Evolutionary conservation across 2,797 vertebrate species (phyloP), one percentile per base, ranked within the genome.

Genomic region (Gambelia wislizenii): DNA sequence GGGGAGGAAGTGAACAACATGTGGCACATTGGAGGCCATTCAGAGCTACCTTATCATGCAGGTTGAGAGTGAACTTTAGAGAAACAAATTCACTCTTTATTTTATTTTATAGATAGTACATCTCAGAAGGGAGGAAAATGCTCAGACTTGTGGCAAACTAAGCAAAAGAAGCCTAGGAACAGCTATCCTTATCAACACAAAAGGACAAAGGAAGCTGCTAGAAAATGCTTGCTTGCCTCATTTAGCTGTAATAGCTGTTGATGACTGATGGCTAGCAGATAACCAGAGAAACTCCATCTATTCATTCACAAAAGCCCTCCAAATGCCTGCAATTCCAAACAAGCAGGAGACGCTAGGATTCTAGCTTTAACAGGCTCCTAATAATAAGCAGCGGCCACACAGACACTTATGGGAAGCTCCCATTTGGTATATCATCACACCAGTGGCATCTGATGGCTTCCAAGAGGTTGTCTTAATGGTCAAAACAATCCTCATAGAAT

Each of bases 1-100:
- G 89, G n/a, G 47, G 89, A 90, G 91, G 91, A 69, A 93, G 90
- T 82, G 80, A 44, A 82, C 86, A 87, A 39, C 83, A 39, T 47
- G 59, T 2, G 42, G 83, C 44, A 86, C 18, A 87, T 84, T 70
- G 8, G 91, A 89, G 83, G 52, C 59, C 3, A 2, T 87, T 44
- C 80, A 44, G 89, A 75, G 91, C 52, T 89, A 61, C n/a, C 18
- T 18, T 54, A 6, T 16, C 22, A 33, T 13, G 33, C 3, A 88
- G 89, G 13, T 16, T 0, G 84, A 87, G 93, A 56, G 33, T 36
- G 56, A 47, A 92, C 16, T n/a, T 1, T 74, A 86, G 91, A 44
- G 39, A 30, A 44, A n/a, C 72, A 42, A 56, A 78, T 88, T 93
- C 86, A 74, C 67, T n/a, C 4, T 80, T 59, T 59, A 6, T 59